Evolutionary conservation across 2,888 invertebrate species (phyloP).

Genomic region (Crioceris asparagi): DNA sequence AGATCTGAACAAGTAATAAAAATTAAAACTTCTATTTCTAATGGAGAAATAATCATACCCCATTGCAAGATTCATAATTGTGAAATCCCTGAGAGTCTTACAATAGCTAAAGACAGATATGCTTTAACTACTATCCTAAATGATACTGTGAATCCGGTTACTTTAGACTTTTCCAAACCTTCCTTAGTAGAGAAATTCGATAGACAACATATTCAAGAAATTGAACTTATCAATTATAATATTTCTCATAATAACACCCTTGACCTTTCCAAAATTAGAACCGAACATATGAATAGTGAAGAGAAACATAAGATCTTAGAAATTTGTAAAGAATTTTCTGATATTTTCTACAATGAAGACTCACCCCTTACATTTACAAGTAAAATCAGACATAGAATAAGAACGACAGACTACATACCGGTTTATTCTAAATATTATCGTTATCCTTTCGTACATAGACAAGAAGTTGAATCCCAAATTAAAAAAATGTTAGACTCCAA

Average conservation of each 20-base stretch:
- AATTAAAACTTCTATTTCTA: constrained; percentile 4
- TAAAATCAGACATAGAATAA: constrained; percentile 12
- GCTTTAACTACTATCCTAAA: neutral
- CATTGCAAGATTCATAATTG: constrained; percentile 4
- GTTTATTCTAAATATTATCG: constrained; percentile 18
- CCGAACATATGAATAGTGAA: constrained; percentile 4
- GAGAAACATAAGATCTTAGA: neutral
- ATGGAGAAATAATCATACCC: constrained; percentile 1
- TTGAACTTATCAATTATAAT: neutral
- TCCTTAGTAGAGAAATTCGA: neutral
- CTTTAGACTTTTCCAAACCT: neutral
- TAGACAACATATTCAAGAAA: neutral
- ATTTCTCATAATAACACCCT: neutral
- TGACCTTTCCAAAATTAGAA: constrained; percentile 1
- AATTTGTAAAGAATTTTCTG: neutral
- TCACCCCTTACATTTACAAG: constrained; percentile 2
- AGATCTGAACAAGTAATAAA: constrained; percentile 9
- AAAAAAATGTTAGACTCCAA: constrained; percentile 14
- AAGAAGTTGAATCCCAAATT: constrained; percentile 22
- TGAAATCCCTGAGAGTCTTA: constrained; percentile 8
- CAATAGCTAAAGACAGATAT: constrained; percentile 3
- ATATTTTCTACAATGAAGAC: constrained; percentile 1
- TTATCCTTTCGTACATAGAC: constrained; percentile 21
- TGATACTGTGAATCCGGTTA: neutral
- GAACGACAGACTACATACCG: constrained; percentile 11